Evolutionary conservation across 2,113 vertebrate species (phyloP), one percentile per base, ranked within the genome.

Genomic region (Bos indicus): DNA sequence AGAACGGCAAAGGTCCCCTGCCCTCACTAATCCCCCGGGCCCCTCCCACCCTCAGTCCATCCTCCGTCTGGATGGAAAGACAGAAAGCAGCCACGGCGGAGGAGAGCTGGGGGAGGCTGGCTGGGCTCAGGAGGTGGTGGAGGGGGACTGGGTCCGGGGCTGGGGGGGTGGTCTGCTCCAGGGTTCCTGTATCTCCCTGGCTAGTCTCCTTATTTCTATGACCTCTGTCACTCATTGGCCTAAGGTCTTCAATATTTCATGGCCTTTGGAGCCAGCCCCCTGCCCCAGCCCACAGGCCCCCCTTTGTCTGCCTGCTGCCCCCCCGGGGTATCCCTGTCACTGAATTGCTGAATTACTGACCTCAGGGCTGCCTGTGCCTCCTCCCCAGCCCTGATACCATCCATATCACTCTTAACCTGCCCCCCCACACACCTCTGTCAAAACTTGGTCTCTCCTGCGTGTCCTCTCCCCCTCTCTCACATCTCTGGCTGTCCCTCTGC

Each of bases 161-260:
- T 40, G 9, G 7, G 15, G 26, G 40, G n/a, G 33, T 26, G 21
- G 56, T 60, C 56, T 48, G 60, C 80, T 90, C 91, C 90, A 57
- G 87, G 80, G 90, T 71, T 36, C 46, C 87, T 4, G 2, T 56
- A 3, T 5, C 91, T 97, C 78, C 52, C 54, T 86, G 36, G 40
- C 90, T 82, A 54, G 95, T 91, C 96, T 89, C 56, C 92, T 90
- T 87, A 85, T 83, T 97, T 90, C 96, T 93, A 0, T 98, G 96
- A 96, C 95, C 97, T 97, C 90, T 97, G 90, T 94, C 96, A 94
- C 95, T 96, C 90, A 90, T 56, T 94, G 80, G 93, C 93, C 96
- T 86, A 62, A 95, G 95, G 91, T 98, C 67, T 97, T 98, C 96
- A 98, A 98, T 98, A 98, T 97, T 98, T 97, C 97, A 97, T 97